Base-by-base conservation (phyloP, 2,888 invertebrate species). In the Rosalia funebris region DNA sequence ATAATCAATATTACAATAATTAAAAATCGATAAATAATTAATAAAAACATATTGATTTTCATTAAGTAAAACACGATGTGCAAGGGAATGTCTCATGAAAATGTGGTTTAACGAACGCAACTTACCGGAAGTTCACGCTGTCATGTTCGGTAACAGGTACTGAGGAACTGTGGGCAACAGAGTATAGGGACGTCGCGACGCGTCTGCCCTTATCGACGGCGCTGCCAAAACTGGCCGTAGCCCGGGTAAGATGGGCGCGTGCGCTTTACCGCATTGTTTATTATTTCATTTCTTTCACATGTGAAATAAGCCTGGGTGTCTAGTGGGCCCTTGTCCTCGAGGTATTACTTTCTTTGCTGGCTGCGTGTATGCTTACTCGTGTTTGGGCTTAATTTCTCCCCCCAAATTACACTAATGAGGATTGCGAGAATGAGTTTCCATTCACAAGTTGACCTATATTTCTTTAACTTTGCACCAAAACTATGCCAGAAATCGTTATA, bases 221-320 rank as follows among this genome's bases (percentile, higher is more conserved):
- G 73, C 65, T 73, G 65, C 69, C 73, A 73, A 71, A 70, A 77
- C 77, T 77, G 74, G 71, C 70, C 70, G 68, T 48, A 73, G 69
- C 77, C 77, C 74, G 76, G 77, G 76, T 73, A 73, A 69, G 67
- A 65, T 63, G 68, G 65, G 72, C 77, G 77, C 77, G 69, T 68
- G 77, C 77, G 77, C 74, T 60, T 70, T 76, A 69, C 74, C 71
- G 74, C 75, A 75, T 73, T 74, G 74, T 77, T 77, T 77, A 75
- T 77, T 75, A 75, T 75, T 76, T 76, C 66, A 72, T 50, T 50
- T 41, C 39, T 50, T 50, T 39, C 39, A 39, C 25, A 50, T 25
- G 39, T 39, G 25, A n/a, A 39, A 25, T 50, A 37, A n/a, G 19
- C 48, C 15, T 20, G 37, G 15, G 9, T 16, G 37, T 50, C 39